Evolutionary conservation across 2,113 vertebrate genomes (phyloP), one percentile per base, ranked within the genome.

Genomic region (Pyxicephalus adspersus): DNA sequence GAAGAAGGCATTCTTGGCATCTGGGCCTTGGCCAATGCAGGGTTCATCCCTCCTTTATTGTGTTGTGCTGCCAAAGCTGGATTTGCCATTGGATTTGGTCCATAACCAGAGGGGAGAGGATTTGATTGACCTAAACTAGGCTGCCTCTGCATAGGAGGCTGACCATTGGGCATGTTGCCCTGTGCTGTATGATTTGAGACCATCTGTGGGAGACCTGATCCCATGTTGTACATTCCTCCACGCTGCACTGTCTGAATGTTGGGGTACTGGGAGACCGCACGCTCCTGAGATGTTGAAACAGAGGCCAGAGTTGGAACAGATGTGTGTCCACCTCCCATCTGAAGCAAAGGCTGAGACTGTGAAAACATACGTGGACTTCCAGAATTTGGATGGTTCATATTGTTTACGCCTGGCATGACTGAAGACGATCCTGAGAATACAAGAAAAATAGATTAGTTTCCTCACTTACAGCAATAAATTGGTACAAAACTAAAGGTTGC

Each of bases 331-430:
- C 94, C 86, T 57, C 87, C 94, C 88, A 98, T 92, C 63, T 93
- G 93, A 88, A 98, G 94, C 91, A 98, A 94, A 79, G 87, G 90
- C 84, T 94, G 96, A 16, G 90, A 87, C 87, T 95, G 96, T 74
- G 96, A 82, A 88, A 98, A 99, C 91, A 96, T 95, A 13, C 95
- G 94, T 54, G 96, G 96, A 26, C 93, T 89, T 0, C 88, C 89
- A 0, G 96, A 89, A 85, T 85, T 90, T 16, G 96, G 90, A 5
- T 94, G 92, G 74, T 93, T 94, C 85, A 98, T 90, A 84, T 88
- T 91, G 85, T 89, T 93, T 67, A 98, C 93, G 0, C 88, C 91
- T 1, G 91, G 89, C 90, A 98, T 91, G 66, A 93, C 83, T 87
- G 95, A 91, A 83, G 95, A 89, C 1, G 96, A 92, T 28, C 94